Evolutionary conservation across 2,888 invertebrate genomes (phyloP), one percentile per base, ranked within the genome.

Genomic region (Zaprionus obscuricornis): DNA sequence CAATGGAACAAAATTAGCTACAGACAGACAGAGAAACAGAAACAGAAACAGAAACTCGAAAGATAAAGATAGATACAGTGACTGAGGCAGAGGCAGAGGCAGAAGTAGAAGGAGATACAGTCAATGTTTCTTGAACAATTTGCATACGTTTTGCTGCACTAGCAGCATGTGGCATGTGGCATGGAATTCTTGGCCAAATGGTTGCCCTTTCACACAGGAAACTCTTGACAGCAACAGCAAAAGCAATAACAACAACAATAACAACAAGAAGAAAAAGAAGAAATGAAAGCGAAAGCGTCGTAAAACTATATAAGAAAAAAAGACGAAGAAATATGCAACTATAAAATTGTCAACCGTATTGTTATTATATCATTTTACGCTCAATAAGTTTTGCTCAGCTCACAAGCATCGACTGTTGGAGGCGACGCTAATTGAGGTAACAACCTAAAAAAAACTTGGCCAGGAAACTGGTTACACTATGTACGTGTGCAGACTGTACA

Each of bases 291-390:
- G 62, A 72, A 67, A 72, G 73, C 69, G 47, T 70, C 58, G 50
- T 54, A 14, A 36, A 56, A 29, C 26, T 27, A 16, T 8, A 40
- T 17, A 17, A 37, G 18, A 16, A 18, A 18, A 39, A 40, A 16
- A 16, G 17, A 10, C 14, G 7, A 20, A 42, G 34, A 52, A 52
- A 65, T 55, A 34, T 65, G 46, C 57, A 42, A 34, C 24, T 55
- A 54, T 42, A 62, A 62, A 46, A 57, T 62, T 72, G 72, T 74
- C 74, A 47, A 10, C 40, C 39, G 46, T 20, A 42, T 62, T 59
- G 51, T 58, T 67, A 55, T 71, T 72, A 74, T 67, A 66, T 73
- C 65, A 73, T 66, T 65, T 69, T 55, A 74, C 74, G 74, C 74
- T 58, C 72, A 69, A 74, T 72, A 69, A 62, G 66, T 62, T 50